Percentiles rank a stretch among this genome's conserved stretches.
These are phyloP conservation scores for Rhineura floridana DNA, from an alignment of 2,113 vertebrate genomes.

Conservation along the genomic window DNA sequence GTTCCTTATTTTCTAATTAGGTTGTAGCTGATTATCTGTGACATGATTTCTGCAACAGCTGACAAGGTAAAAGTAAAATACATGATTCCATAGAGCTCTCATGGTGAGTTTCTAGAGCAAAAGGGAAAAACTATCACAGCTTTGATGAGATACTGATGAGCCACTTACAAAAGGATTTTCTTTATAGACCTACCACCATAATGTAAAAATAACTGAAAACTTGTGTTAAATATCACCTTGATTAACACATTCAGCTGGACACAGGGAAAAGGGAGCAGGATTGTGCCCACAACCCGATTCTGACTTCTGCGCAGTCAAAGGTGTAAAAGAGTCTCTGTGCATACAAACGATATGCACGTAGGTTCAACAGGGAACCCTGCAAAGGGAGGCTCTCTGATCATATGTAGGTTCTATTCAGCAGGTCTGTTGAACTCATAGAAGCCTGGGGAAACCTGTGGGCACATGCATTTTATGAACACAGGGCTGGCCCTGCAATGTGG, in stretches of 20 bases:
- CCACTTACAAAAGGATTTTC: neutral
- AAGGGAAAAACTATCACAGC: neutral
- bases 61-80: neutral
- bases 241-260: neutral
- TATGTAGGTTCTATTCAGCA: neutral
- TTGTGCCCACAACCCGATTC: neutral
- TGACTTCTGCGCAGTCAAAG: neutral
- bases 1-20: neutral
- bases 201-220: neutral
- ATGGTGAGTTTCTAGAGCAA: neutral
- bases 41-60: neutral
- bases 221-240: neutral
- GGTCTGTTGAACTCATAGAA: neutral
- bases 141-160: neutral
- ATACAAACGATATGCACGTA: neutral
- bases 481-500: too few species aligned
- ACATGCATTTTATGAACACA: neutral
- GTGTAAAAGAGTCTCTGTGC: neutral
- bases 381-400: neutral
- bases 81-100: neutral
- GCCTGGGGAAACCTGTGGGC: neutral
- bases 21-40: neutral
- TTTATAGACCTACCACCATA: neutral
- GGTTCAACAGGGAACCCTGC: neutral
- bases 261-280: neutral